phyloP scores from a whole-genome alignment of 2,888 invertebrate species.

The Eristalinus aeneus region DNA sequence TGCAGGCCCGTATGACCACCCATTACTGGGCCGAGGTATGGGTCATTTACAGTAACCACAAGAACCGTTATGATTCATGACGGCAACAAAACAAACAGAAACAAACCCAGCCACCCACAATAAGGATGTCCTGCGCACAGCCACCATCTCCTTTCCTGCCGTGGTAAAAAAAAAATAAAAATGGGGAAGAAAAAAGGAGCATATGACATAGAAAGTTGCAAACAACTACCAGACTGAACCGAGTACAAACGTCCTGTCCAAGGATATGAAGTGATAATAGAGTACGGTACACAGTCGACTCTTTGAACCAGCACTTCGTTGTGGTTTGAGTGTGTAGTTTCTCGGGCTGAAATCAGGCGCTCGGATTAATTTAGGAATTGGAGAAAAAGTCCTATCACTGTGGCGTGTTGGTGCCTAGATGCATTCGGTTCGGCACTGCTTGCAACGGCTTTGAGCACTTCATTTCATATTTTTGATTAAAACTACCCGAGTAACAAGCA shows the following conservation, averaged over 20 bases:
- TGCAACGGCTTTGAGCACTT: slow-evolving; percentile 4
- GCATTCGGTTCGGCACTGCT: not conserved
- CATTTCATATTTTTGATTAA: slow-evolving; percentile 53
- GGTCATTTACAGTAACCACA: slow-evolving; percentile 2
- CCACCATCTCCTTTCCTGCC: not conserved
- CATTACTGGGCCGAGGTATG: slow-evolving; percentile 15
- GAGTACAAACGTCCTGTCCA: slow-evolving; percentile 20
- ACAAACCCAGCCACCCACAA: not conserved
- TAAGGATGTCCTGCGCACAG: not conserved
- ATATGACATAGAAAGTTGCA: slow-evolving; percentile 13
- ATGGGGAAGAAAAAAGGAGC: too few species aligned
- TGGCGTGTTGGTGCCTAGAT: not conserved
- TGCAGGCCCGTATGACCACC: not conserved
- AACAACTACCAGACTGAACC: slow-evolving; percentile 20
- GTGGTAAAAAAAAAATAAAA: not conserved
- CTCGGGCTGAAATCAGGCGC: not conserved
- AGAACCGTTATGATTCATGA: slow-evolving; percentile 18
- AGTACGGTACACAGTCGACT: slow-evolving; percentile 11
- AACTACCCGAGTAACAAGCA: not conserved
- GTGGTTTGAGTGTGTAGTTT: not conserved
- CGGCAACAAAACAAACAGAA: slow-evolving; percentile 11
- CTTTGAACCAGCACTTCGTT: slow-evolving; percentile 5
- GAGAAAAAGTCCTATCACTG: not conserved
- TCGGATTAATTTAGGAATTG: not conserved
- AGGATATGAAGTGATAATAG: slow-evolving; percentile 30